phyloP scores from a whole-genome alignment of 2,888 invertebrate species.

The Entomobrya proxima region DNA sequence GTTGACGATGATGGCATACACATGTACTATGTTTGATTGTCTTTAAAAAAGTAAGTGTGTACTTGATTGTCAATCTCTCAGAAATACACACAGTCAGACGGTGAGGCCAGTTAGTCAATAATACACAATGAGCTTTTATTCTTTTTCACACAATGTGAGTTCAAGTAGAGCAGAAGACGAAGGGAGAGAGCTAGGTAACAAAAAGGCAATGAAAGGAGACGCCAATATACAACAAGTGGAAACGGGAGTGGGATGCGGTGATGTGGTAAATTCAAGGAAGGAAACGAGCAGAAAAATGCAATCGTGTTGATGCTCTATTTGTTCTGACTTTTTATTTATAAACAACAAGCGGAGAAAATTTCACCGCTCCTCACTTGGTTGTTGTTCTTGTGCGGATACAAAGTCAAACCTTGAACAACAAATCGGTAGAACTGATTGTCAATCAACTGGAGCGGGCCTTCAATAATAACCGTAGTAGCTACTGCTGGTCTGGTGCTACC shows the following conservation, averaged over 20 bases:
- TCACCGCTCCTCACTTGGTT: conserved; percentile 15
- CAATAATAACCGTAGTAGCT: not conserved
- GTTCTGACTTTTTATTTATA: conserved; percentile 13
- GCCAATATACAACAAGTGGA: conserved; percentile 1
- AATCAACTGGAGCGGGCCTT: conserved; percentile 48
- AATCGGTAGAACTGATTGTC: conserved; percentile 59
- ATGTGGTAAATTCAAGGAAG: conserved; percentile 42
- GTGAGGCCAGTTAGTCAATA: not conserved
- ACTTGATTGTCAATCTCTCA: not conserved
- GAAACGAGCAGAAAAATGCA: conserved; percentile 2
- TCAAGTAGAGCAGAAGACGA: not conserved
- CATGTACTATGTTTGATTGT: not conserved
- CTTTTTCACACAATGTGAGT: not conserved
- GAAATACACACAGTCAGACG: not conserved
- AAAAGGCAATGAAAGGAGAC: not conserved
- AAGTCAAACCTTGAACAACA: conserved; percentile 57
- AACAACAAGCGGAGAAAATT: conserved; percentile 37
- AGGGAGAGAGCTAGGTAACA: not conserved
- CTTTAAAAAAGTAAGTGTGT: conserved; percentile 2
- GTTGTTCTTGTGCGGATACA: not conserved
- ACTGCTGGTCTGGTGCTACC: not conserved
- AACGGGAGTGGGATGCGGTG: not conserved
- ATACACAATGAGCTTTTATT: too few species aligned
- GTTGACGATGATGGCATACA: not conserved
- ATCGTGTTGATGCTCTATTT: conserved; percentile 61